Evolutionary conservation across 2,888 invertebrate genomes (phyloP).

Genomic region (Tholera decimalis): DNA sequence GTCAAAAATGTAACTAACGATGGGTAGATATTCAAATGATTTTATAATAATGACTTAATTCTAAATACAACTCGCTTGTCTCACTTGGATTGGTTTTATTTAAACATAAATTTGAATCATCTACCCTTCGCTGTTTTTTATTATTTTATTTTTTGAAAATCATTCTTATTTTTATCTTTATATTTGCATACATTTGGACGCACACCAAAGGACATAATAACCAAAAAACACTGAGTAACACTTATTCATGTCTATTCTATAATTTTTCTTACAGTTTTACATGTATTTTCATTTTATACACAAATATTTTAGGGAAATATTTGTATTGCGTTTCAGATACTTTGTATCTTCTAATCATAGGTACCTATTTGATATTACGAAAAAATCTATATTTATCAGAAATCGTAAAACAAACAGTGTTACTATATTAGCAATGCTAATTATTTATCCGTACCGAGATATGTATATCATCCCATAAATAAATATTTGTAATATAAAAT

Average conservation of each 20-base stretch:
- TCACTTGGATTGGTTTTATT: conserved; percentile 44
- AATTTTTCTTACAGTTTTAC: conserved; percentile 76
- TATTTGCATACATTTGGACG: conserved; percentile 53
- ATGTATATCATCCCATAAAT: conserved; percentile 43
- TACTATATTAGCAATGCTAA: conserved; percentile 41
- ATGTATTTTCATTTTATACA: conserved; percentile 66
- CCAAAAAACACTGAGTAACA: conserved; percentile 71
- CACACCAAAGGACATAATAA: conserved; percentile 74
- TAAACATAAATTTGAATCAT: conserved; percentile 13
- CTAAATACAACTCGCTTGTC: conserved; percentile 44
- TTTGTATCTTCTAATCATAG: conserved; percentile 40
- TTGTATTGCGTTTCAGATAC: conserved; percentile 46
- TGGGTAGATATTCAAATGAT: conserved; percentile 20
- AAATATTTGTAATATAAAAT: conserved; percentile 60
- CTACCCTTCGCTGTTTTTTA: conserved; percentile 9
- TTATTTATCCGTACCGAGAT: conserved; percentile 44
- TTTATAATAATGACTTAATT: conserved; percentile 40
- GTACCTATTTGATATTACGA: neutral
- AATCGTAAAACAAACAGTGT: conserved; percentile 5
- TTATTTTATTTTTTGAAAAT: neutral
- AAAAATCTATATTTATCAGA: conserved; percentile 6
- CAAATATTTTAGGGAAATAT: conserved; percentile 57
- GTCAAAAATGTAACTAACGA: neutral
- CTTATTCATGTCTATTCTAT: conserved; percentile 78
- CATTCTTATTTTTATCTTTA: neutral